Evolutionary conservation across 2,888 invertebrate genomes (phyloP).

Genomic region (Ectobius pallidus): DNA sequence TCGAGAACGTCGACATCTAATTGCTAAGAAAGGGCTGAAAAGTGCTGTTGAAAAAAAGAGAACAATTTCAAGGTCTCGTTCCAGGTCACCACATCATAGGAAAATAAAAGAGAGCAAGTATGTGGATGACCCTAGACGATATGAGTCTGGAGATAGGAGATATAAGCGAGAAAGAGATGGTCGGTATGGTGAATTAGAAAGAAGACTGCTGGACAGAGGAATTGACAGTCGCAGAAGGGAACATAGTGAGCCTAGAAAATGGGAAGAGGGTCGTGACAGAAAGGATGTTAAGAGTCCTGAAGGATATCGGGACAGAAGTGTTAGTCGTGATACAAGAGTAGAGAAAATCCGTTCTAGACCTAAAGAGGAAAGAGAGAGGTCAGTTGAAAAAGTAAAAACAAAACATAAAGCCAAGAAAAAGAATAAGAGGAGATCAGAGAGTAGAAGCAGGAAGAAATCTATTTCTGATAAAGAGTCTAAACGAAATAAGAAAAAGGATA

Average conservation of each 20-base stretch:
- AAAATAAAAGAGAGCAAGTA: conserved; percentile 19
- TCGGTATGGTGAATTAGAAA: conserved; percentile 3
- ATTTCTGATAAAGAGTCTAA: conserved; percentile 37
- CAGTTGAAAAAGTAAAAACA: conserved; percentile 48
- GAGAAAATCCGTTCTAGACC: conserved; percentile 49
- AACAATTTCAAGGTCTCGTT: conserved; percentile 36
- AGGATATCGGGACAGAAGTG: conserved; percentile 46
- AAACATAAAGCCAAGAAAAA: conserved; percentile 43
- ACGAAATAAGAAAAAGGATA: conserved; percentile 40
- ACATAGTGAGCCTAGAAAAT: conserved; percentile 35
- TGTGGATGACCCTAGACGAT: neutral
- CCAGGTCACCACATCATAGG: conserved; percentile 39
- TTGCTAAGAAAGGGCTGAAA: conserved; percentile 37
- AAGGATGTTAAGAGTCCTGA: conserved; percentile 46
- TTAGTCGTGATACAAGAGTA: conserved; percentile 52
- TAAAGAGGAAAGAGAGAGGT: conserved; percentile 45
- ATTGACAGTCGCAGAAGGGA: conserved; percentile 38
- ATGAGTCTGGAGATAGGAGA: neutral
- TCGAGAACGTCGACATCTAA: conserved; percentile 19
- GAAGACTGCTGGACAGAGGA: conserved; percentile 55
- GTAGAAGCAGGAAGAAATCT: conserved; percentile 37
- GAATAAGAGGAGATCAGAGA: conserved; percentile 41
- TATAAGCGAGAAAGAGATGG: conserved; percentile 3
- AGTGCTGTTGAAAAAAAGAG: conserved; percentile 42
- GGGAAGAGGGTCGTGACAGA: conserved; percentile 44